A percentile compares a stretch with the other conserved stretches of the same genome.
Evolutionary conservation across 2,113 vertebrate genomes (phyloP).

Genomic region (Galeopterus variegatus): DNA sequence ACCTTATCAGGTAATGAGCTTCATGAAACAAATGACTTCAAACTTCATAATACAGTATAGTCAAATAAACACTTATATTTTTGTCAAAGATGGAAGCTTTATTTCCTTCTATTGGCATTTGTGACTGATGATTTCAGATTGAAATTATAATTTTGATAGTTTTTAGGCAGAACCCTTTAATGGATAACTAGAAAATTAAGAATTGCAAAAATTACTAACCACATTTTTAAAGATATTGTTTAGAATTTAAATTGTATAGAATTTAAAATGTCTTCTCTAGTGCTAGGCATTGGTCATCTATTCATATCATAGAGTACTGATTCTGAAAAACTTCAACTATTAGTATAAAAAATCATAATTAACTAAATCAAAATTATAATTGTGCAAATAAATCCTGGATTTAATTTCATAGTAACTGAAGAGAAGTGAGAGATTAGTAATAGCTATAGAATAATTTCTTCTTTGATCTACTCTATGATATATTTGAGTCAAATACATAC

Average conservation of each 20-base stretch:
- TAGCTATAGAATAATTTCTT: not conserved
- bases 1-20: too few species aligned
- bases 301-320: not conserved
- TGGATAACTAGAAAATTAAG: not conserved
- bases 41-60: not conserved
- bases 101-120: not conserved
- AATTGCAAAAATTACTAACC: not conserved
- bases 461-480: not conserved
- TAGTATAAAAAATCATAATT: not conserved
- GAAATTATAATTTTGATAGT: not conserved
- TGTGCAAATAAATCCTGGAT: not conserved
- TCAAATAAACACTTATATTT: slow-evolving; percentile 1
- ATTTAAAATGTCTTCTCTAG: not conserved
- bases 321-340: not conserved
- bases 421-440: not conserved
- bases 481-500: not conserved
- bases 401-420: slow-evolving; percentile 11
- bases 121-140: not conserved
- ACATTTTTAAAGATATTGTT: not conserved
- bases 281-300: not conserved
- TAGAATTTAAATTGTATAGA: not conserved
- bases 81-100: not conserved
- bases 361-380: not conserved
- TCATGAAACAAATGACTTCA: not conserved
- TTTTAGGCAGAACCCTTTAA: not conserved